Evolutionary conservation across 2,888 invertebrate genomes (phyloP), one percentile per base, ranked within the genome.

Genomic region (Coenonympha glycerion): DNA sequence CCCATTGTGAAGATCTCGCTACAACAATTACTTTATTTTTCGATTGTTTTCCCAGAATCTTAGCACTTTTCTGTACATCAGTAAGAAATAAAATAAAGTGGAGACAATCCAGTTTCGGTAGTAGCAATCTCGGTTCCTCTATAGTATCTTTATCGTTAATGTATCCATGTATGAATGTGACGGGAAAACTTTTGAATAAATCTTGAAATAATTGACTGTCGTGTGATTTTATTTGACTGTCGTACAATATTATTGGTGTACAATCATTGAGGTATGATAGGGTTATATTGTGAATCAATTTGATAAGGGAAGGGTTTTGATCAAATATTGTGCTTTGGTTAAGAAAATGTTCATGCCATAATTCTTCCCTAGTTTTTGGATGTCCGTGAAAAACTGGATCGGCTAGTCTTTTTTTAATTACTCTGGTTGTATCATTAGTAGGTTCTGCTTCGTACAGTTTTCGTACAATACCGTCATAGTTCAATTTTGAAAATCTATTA

Each of bases 1-100:
- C 90, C 93, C 93, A 94, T 63, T 92, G 92, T 0, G 93, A 91
- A 1, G 93, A 92, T 61, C 90, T 86, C 0, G 93, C 90, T 0
- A 93, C 82, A 1, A 94, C 71, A 0, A 94, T 81, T 0, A 94
- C 90, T 66, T 90, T 91, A 58, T 89, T 90, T 0, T 83, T 75
- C 1, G 88, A 87, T 66, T 92, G 91, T 46, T 90, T 88, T 0
- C 91, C 91, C 41, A 93, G 75, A 24, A 92, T 81, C 40, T 87
- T 77, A 4, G 88, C 85, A 46, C 90, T 87, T 60, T 76, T 86
- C 68, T 88, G 84, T 0, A 92, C 89, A 64, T 93, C 91, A 13
- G 88, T 83, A n/a, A 93, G 65, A 65, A 93, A 92, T 1, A 93
- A 66, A 36, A 93, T 89, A 58, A 89, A 93, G 67, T 90, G 91